Base-by-base conservation (phyloP, 2,113 vertebrate genomes). In the Amia ocellicauda region DNA sequence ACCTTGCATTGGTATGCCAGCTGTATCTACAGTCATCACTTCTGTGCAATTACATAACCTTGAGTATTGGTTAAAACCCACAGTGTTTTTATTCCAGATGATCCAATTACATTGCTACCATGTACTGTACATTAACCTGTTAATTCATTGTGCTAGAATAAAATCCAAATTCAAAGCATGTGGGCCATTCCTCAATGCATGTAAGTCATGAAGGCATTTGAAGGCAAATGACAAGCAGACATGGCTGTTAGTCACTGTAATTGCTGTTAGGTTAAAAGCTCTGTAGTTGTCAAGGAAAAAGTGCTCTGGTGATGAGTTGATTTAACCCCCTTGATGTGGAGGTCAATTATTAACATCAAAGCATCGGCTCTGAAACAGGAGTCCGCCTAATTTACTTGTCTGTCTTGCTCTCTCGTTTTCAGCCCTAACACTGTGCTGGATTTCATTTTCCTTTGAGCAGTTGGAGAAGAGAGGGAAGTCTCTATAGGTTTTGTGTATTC, bases 311-410 rank as follows among this genome's bases (percentile, higher is more conserved):
- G 47, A n/a, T n/a, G n/a, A n/a, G n/a, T n/a, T n/a, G n/a, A 26
- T 50, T 22, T 47, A 26, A 31, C 54, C 20, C 49, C 29, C n/a
- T 36, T n/a, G 47, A 36, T 52, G 51, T 13, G 9, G 24, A 65
- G 75, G 65, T 76, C 70, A 72, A 8, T 61, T 52, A 53, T 43
- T 20, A 61, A 23, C 63, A 70, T 75, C 74, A 70, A 72, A 68
- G 75, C 67, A 62, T 1, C 2, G 50, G 16, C 58, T 52, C 60
- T 67, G 64, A 63, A 14, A 7, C 69, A 41, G 47, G 69, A 60
- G 26, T 2, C 0, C 28, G 26, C 49, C 17, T 7, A 3, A 10
- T 51, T 17, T 16, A 27, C 26, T 42, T 22, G n/a, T 22, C n/a
- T 20, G 28, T 43, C 62, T 1, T 54, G 66, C 61, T 66, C 24